phyloP scores from a whole-genome alignment of 2,797 vertebrate genomes.

The Eulemur albifrons region DNA sequence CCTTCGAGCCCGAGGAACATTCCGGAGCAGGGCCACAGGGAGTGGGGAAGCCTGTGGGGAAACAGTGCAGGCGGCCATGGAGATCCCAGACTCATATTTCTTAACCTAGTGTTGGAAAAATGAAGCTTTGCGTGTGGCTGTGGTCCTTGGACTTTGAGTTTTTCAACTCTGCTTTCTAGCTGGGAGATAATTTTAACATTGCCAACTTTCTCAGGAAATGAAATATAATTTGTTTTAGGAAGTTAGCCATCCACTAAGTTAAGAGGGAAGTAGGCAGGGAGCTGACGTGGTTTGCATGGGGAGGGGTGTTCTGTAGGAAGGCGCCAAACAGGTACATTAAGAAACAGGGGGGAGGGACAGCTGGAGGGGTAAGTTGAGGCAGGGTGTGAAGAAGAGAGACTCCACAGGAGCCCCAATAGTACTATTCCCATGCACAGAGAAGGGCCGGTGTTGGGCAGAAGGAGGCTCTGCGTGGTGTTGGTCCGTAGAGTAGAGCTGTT shows the following conservation, averaged over 20 bases:
- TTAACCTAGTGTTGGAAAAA: fast-evolving
- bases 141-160: background rate
- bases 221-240: background rate
- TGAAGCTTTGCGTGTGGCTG: background rate
- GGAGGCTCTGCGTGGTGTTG: fast-evolving
- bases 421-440: fast-evolving
- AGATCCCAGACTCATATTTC: fast-evolving
- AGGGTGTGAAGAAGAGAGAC: background rate
- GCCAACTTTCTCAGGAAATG: background rate
- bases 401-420: fast-evolving
- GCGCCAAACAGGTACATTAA: fast-evolving
- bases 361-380: background rate
- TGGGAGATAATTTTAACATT: background rate
- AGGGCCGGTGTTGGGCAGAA: background rate
- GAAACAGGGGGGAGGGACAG: background rate
- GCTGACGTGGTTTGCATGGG: fast-evolving
- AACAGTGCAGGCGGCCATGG: fast-evolving
- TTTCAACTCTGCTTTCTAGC: background rate
- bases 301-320: fast-evolving
- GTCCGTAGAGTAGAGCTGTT: background rate
- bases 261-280: background rate
- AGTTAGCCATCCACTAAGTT: no score
- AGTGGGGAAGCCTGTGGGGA: fast-evolving
- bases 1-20: background rate
- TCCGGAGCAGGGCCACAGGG: fast-evolving